These are phyloP conservation scores for Drosophila rubida DNA, from an alignment of 2,888 invertebrate species.

Conservation along the genomic window DNA sequence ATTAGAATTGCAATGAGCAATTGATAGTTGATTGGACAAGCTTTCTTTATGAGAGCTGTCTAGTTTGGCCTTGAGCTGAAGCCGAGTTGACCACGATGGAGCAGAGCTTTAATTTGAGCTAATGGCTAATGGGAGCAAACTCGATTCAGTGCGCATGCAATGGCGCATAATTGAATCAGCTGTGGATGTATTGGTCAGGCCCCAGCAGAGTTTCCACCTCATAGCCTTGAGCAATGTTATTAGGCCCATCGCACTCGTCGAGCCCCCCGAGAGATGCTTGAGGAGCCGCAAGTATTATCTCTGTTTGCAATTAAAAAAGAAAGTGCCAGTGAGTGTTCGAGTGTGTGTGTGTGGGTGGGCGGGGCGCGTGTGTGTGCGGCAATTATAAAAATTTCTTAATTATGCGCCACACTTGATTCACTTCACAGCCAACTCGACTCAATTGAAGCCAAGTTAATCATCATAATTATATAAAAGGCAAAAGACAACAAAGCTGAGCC, in stretches of 20 bases:
- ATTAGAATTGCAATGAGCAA: too few species aligned
- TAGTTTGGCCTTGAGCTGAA: neutral
- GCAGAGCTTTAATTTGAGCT: neutral
- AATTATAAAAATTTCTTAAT: conserved; percentile 62
- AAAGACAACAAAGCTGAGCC: conserved; percentile 36
- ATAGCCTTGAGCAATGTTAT: conserved; percentile 13
- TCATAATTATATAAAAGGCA: conserved; percentile 48
- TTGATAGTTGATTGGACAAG: too few species aligned
- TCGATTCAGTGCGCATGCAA: neutral
- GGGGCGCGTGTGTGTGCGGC: conserved; percentile 29
- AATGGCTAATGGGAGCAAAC: neutral
- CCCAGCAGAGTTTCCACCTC: neutral
- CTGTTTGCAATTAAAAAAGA: conserved; percentile 56
- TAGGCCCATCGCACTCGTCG: conserved; percentile 6
- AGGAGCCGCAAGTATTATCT: conserved; percentile 22
- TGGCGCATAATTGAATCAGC: conserved; percentile 1
- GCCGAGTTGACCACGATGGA: neutral
- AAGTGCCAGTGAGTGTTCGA: conserved; percentile 28
- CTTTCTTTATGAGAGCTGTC: too few species aligned
- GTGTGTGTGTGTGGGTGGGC: conserved; percentile 37
- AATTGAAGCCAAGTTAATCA: conserved; percentile 50
- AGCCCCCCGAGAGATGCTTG: conserved; percentile 10
- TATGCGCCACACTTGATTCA: conserved; percentile 60
- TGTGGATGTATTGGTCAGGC: neutral
- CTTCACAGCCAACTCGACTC: conserved; percentile 34